phyloP scores from a whole-genome alignment of 2,888 invertebrate species.

The Nesidiocoris tenuis region DNA sequence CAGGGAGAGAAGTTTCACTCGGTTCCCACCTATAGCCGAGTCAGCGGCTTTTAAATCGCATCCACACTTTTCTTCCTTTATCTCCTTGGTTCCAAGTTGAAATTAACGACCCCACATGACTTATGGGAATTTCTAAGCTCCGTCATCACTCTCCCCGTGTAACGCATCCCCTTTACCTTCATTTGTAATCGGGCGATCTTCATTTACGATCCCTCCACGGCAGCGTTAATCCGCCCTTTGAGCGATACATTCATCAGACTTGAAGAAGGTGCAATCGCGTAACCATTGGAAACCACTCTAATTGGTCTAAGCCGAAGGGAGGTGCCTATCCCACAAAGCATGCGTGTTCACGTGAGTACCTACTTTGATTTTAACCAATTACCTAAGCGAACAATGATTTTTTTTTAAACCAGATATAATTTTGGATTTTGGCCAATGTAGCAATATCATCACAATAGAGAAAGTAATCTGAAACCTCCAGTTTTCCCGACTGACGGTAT shows the following conservation, averaged over 20 bases:
- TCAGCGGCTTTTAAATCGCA: background rate
- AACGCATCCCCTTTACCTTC: background rate
- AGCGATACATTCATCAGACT: background rate
- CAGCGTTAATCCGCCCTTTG: background rate
- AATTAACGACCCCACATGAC: background rate
- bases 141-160: background rate
- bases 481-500: background rate
- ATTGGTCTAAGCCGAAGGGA: no score
- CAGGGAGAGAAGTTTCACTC: no score
- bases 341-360: background rate
- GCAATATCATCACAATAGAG: background rate
- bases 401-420: slow-evolving; percentile 2
- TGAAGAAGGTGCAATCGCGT: no score
- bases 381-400: background rate
- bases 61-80: background rate
- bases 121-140: background rate
- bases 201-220: background rate
- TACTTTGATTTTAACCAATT: background rate
- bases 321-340: no score
- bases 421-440: background rate
- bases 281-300: no score
- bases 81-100: background rate
- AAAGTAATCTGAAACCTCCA: background rate
- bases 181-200: background rate
- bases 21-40: no score